phyloP scores from a whole-genome alignment of 23 tunicate genomes.

The Clavelina lepadiformis region DNA sequence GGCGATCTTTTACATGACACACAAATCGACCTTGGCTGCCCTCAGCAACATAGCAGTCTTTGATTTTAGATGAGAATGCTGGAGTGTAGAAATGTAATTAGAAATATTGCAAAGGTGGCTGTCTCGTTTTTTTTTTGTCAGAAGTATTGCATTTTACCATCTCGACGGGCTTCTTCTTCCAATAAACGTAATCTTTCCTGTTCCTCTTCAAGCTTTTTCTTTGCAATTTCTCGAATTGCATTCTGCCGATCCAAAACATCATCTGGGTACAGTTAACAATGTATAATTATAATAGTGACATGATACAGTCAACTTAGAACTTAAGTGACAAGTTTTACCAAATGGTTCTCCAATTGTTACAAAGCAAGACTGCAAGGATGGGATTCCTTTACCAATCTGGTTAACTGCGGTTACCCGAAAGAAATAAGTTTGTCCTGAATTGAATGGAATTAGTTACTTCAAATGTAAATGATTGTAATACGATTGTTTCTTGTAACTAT shows the following conservation, averaged over 20 bases:
- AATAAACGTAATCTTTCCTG: constrained; percentile 29
- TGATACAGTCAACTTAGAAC: not conserved
- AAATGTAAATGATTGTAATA: not conserved
- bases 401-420: constrained; percentile 90
- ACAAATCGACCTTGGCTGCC: constrained; percentile 66
- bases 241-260: constrained; percentile 74
- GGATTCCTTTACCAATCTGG: constrained; percentile 47
- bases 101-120: too few relatives aligned
- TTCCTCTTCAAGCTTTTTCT: constrained; percentile 46
- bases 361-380: constrained; percentile 70
- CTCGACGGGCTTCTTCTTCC: constrained; percentile 65
- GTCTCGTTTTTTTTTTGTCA: too few relatives aligned
- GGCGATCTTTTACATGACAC: constrained; percentile 67
- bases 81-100: too few relatives aligned
- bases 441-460: not conserved
- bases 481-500: not conserved
- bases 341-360: constrained; percentile 82
- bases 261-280: too few relatives aligned
- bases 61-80: constrained; percentile 57
- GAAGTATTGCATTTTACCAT: constrained; percentile 51
- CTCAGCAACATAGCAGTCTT: constrained; percentile 36
- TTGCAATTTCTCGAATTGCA: constrained; percentile 45
- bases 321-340: constrained; percentile 26
- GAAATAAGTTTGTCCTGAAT: constrained; percentile 91
- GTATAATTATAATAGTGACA: not conserved